Percentiles rank a stretch among this genome's conserved stretches.
These are phyloP conservation scores for Sphenodon punctatus DNA, from an alignment of 2,797 vertebrate genomes.

Conservation along the genomic window DNA sequence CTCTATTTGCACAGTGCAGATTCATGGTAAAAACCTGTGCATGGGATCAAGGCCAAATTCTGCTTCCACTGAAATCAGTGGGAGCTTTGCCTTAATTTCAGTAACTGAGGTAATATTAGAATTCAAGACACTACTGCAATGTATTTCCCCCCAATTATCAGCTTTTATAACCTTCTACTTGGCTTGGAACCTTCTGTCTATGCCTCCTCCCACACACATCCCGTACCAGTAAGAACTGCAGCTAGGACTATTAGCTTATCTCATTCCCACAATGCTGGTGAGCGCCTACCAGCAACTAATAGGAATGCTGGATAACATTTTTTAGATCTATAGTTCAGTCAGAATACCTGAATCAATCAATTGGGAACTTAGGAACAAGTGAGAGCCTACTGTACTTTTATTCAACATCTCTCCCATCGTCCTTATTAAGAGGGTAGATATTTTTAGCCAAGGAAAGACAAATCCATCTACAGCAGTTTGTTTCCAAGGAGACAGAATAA, in stretches of 20 bases:
- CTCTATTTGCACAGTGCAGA: not conserved
- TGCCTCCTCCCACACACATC: conserved; percentile 3
- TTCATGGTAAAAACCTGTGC: not conserved
- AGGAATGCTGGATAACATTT: conserved; percentile 59
- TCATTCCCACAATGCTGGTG: conserved; percentile 14
- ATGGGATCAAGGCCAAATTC: not conserved
- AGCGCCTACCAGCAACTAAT: conserved; percentile 53
- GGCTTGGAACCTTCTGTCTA: conserved; percentile 11
- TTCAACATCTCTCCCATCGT: conserved; percentile 69
- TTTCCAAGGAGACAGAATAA: conserved; percentile 84
- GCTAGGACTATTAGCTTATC: conserved; percentile 45
- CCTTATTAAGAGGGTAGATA: conserved; percentile 74
- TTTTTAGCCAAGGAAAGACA: conserved; percentile 80
- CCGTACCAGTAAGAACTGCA: conserved; percentile 22
- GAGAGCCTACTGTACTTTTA: conserved; percentile 62
- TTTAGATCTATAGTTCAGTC: conserved; percentile 55
- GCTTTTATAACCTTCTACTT: conserved; percentile 19
- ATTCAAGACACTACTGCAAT: not conserved
- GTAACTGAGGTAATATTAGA: not conserved
- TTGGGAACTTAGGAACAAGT: conserved; percentile 68
- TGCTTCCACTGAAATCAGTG: not conserved
- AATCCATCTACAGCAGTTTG: conserved; percentile 78
- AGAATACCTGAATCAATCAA: conserved; percentile 68
- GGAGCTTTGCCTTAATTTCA: not conserved
- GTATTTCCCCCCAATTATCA: not conserved